Conservation (phyloP, 2,797 vertebrate genomes). For the Peromyscus eremicus region DNA sequence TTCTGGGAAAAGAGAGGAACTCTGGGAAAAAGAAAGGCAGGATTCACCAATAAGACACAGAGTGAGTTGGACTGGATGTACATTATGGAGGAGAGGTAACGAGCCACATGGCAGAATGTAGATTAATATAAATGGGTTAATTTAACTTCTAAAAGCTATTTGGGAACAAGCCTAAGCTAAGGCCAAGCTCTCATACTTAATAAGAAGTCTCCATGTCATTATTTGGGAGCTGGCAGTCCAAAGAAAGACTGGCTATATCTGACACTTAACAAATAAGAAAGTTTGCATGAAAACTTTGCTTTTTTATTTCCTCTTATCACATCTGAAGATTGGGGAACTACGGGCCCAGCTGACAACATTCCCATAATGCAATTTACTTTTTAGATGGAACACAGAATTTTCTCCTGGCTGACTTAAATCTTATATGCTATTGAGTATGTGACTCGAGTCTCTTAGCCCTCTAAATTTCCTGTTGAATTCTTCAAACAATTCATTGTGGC, state of each 20-base stretch:
- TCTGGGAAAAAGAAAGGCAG: neutral
- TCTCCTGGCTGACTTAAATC: neutral
- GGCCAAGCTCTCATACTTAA: neutral
- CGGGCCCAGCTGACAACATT: neutral
- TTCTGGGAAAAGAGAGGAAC: neutral
- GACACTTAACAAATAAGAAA: neutral
- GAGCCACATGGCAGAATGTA: neutral
- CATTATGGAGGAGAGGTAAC: neutral
- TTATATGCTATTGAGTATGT: neutral
- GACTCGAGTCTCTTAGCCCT: neutral
- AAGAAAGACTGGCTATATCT: neutral
- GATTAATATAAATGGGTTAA: neutral
- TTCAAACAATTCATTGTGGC: neutral
- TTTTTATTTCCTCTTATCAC: neutral
- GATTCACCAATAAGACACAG: neutral
- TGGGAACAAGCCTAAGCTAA: neutral
- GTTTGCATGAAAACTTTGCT: neutral
- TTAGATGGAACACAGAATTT: neutral
- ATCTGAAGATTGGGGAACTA: neutral
- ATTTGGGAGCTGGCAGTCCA: neutral
- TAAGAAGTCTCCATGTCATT: neutral
- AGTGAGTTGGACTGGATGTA: neutral
- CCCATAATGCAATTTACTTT: neutral
- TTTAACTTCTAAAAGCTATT: neutral
- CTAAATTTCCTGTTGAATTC: conserved; percentile 5